A percentile compares a stretch with the other conserved stretches of the same genome.
Conservation (phyloP, 1,140 invertebrate genomes). For the Maconellicoccus hirsutus region DNA sequence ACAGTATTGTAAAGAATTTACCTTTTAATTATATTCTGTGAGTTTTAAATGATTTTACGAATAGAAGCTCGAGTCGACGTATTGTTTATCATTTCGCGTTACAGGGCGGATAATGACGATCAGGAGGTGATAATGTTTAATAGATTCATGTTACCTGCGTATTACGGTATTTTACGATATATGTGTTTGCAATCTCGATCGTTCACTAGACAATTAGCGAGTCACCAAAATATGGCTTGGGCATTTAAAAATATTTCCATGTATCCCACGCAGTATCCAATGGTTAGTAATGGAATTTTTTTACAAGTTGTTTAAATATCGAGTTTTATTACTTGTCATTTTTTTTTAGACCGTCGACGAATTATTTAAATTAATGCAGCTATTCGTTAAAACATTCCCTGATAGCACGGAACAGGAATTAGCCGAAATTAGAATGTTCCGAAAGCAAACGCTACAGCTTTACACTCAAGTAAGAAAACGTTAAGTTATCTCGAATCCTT, state of each 20-base stretch:
- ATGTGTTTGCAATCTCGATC: conserved; percentile 75
- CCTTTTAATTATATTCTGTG: conserved; percentile 94
- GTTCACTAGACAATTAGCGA: conserved; percentile 73
- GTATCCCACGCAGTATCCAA: conserved; percentile 81
- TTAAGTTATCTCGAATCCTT: conserved; percentile 74
- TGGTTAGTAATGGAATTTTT: conserved; percentile 39
- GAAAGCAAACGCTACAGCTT: conserved; percentile 65
- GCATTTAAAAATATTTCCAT: conserved; percentile 92
- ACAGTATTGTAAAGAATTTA: conserved; percentile 78
- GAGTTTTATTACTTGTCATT: conserved; percentile 23
- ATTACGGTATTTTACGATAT: conserved; percentile 77
- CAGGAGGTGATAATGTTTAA: conserved; percentile 89
- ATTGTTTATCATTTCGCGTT: conserved; percentile 13
- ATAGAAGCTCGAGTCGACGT: not conserved
- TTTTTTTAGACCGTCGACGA: conserved; percentile 67
- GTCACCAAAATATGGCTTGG: conserved; percentile 91
- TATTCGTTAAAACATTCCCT: conserved; percentile 61
- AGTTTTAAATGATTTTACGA: conserved; percentile 36
- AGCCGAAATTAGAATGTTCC: conserved; percentile 67
- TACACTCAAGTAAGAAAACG: conserved; percentile 65
- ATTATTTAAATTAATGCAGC: conserved; percentile 74
- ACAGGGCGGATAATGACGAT: conserved; percentile 84
- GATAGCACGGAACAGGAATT: conserved; percentile 64
- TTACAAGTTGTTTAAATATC: no score
- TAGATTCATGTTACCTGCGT: conserved; percentile 84